phyloP scores from a whole-genome alignment of 2,888 invertebrate genomes.

The Agonopterix subpropinquella region DNA sequence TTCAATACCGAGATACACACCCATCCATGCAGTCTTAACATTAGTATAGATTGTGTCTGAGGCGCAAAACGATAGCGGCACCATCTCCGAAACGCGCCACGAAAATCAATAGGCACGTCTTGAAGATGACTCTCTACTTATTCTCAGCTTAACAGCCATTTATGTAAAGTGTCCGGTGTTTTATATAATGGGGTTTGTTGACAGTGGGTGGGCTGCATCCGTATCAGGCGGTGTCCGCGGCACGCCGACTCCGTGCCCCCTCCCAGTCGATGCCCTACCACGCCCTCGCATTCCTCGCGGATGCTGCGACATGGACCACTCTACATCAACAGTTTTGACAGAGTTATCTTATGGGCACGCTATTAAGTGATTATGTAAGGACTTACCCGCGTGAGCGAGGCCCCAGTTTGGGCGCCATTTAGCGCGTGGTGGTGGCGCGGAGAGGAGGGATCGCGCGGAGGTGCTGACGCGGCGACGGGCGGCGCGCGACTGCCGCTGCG shows the following conservation, averaged over 20 bases:
- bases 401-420: conserved; percentile 67
- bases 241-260: conserved; percentile 50
- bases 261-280: conserved; percentile 47
- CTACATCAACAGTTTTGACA: conserved; percentile 2
- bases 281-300: conserved; percentile 51
- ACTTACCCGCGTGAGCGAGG: conserved; percentile 65
- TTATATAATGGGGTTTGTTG: conserved; percentile 64
- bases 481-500: conserved; percentile 57
- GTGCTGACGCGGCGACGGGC: conserved; percentile 45
- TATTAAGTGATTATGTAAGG: conserved; percentile 22
- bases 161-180: conserved; percentile 19
- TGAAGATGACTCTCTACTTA: conserved; percentile 38
- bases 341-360: too few relatives aligned
- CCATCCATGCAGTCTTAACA: too few relatives aligned
- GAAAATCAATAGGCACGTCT: conserved; percentile 64
- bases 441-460: conserved; percentile 25
- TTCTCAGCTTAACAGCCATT: conserved; percentile 23
- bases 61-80: conserved; percentile 19
- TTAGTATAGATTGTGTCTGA: conserved; percentile 22
- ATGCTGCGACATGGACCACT: conserved; percentile 51
- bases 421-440: conserved; percentile 54
- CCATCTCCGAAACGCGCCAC: conserved; percentile 31
- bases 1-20: too few relatives aligned
- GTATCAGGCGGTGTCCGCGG: conserved; percentile 61
- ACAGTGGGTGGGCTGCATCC: conserved; percentile 55